Base-by-base conservation (phyloP, 1,140 invertebrate species). In the Drosophila nigromelanica region DNA sequence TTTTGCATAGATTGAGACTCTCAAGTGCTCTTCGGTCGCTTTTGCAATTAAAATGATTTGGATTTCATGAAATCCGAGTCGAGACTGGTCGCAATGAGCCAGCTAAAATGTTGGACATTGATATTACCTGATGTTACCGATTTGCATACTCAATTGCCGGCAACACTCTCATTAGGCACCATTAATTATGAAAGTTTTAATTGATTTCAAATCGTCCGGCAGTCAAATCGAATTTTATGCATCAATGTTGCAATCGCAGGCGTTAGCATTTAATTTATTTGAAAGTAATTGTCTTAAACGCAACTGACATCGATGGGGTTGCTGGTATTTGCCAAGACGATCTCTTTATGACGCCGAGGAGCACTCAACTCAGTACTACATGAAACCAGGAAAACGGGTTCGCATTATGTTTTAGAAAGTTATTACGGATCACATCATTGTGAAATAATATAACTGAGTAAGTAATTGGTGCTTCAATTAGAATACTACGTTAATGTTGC, bases 31-130 rank as follows among this genome's bases (percentile, higher is more conserved):
- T 63, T 59, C 27, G 52, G 63, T 63, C 21, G 60, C 35, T 51
- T 74, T 70, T 43, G 80, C 80, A 78, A 83, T 82, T 67, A 51
- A 82, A 62, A 54, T 67, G 73, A 77, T 67, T 76, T 80, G 54
- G 14, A 33, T 78, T 58, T 67, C 14, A 59, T 48, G 24, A 40
- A 35, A 33, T 4, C 11, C 14, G 27, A 58, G 51, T 3, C 10
- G 6, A 6, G 40, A 2, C 27, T 8, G 39, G 39, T 4, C 35
- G 14, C 8, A 54, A 14, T 50, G 10, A 6, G 33, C 51, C 51
- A 33, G 51, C 30, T 24, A 12, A 15, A 24, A 27, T 18, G 10
- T 54, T 51, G 30, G 62, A 67, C n/a, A 58, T 51, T 59, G 39
- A 59, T 73, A 54, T 67, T 39, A 47, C 52, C 61, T 33, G 68